Evolutionary conservation across 2,113 vertebrate genomes (phyloP), one percentile per base, ranked within the genome.

Genomic region (Muscicapa adusta): DNA sequence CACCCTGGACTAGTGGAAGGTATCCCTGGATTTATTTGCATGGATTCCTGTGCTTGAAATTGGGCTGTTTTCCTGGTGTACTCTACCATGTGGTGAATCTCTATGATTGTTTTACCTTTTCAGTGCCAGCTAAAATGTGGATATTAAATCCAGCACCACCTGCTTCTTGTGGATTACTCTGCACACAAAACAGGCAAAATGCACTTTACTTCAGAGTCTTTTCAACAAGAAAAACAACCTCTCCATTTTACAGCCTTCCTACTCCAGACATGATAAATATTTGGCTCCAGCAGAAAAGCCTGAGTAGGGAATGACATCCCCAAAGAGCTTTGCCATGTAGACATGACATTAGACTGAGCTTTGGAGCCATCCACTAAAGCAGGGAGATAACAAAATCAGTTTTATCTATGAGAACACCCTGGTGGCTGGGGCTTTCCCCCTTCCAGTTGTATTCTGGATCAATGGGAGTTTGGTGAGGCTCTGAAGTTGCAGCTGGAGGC

Each of bases 371-470:
- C 71, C 34, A 36, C 47, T 54, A 86, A 50, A 63, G 34, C 48
- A 31, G 67, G 25, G 48, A 14, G 31, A 23, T 20, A 33, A 38
- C 14, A n/a, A 81, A 61, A 57, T 14, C 40, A 15, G 9, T 67
- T 48, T 24, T 42, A 18, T 53, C 9, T 18, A 3, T 14, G 15
- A 45, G 54, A 61, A 5, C 29, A 31, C 29, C 36, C 58, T 19
- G 29, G 2, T 36, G 54, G 16, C 2, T 62, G 36, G 4, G 24
- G 10, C 4, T 60, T 36, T 7, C 2, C 9, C 23, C 29, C 4
- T 54, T 51, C n/a, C 11, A 24, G 3, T 17, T 50, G 29, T 20
- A 1, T 84, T 38, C 33, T 14, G 50, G 66, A 54, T 60, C 36
- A 6, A 1, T 19, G 42, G 28, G 19, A n/a, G 29, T 11, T 92